phyloP scores from a whole-genome alignment of 2,888 invertebrate species.

The Druceiella hillmani region DNA sequence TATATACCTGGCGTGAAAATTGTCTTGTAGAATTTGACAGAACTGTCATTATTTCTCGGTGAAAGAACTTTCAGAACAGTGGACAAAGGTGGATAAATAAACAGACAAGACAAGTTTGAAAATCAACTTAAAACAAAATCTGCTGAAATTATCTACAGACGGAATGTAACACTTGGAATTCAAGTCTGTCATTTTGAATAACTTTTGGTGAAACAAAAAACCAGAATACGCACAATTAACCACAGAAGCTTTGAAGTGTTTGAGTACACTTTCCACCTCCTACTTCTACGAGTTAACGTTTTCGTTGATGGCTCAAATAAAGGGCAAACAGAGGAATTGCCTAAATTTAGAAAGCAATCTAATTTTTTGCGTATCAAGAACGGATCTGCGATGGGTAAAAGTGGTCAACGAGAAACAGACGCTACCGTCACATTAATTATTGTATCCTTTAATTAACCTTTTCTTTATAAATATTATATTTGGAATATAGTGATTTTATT shows the following conservation, averaged over 20 bases:
- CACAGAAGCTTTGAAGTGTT: slow-evolving; percentile 16
- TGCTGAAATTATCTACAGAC: slow-evolving; percentile 23
- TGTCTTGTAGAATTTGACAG: slow-evolving; percentile 20
- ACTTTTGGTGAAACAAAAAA: slow-evolving; percentile 17
- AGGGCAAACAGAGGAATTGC: no score
- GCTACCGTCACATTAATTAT: no score
- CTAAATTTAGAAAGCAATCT: no score
- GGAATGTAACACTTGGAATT: slow-evolving; percentile 23
- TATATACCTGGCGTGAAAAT: slow-evolving; percentile 16
- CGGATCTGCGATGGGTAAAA: no score
- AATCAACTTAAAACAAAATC: slow-evolving; percentile 21
- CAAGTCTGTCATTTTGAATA: slow-evolving; percentile 19
- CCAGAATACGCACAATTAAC: slow-evolving; percentile 16
- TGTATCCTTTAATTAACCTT: no score
- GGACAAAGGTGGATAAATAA: slow-evolving; percentile 20
- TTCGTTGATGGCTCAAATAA: no score
- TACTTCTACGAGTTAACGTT: no score
- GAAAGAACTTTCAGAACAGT: slow-evolving; percentile 22
- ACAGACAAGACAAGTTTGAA: slow-evolving; percentile 19
- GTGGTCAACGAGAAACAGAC: no score
- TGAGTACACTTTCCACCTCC: no score
- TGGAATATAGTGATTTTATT: no score
- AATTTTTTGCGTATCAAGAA: no score
- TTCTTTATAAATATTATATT: no score
- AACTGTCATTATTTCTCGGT: slow-evolving; percentile 17